Base-by-base conservation (phyloP, 2,113 vertebrate genomes). In the Atractosteus spatula region DNA sequence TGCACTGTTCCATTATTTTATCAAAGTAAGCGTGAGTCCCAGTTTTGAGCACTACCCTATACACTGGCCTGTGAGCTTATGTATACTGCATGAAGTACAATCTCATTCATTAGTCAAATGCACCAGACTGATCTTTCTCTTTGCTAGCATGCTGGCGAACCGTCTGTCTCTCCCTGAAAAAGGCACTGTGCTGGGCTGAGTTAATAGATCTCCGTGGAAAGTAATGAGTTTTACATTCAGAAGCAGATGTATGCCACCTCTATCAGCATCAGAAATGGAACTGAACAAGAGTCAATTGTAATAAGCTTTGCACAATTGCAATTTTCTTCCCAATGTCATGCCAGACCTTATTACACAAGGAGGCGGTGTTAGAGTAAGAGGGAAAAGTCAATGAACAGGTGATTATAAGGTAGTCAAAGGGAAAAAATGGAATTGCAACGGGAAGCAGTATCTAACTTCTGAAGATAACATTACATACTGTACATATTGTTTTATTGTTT, bases 231-330 rank as follows among this genome's bases (percentile, higher is more conserved):
- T 54, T 76, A 51, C 77, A 59, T 73, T 80, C 55, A 72, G 75
- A 77, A 85, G 66, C 77, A 84, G 71, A 80, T 81, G 73, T 79
- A 76, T 73, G 41, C 72, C 68, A 51, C 54, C 79, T 68, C 54
- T 78, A 80, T 78, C 80, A 78, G 78, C 74, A 71, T 75, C 74
- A 71, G 56, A 57, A 78, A 77, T 70, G 73, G 78, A 81, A 83
- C 76, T 78, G 74, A n/a, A 71, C 41, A 62, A 76, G 66, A 13
- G 74, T 76, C 73, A 79, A 56, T 62, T 51, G 47, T 51, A 51
- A 51, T 51, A 51, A 51, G 47, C 74, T 71, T 78, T 73, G 62
- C 68, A 77, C 77, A 83, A 78, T 78, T 71, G 65, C 61, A 76
- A 73, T 51, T 79, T 59, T 16, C 57, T 13, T 14, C 57, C 12